phyloP scores from a whole-genome alignment of 2,888 invertebrate genomes.

The Chalcosyrphus nemorum region DNA sequence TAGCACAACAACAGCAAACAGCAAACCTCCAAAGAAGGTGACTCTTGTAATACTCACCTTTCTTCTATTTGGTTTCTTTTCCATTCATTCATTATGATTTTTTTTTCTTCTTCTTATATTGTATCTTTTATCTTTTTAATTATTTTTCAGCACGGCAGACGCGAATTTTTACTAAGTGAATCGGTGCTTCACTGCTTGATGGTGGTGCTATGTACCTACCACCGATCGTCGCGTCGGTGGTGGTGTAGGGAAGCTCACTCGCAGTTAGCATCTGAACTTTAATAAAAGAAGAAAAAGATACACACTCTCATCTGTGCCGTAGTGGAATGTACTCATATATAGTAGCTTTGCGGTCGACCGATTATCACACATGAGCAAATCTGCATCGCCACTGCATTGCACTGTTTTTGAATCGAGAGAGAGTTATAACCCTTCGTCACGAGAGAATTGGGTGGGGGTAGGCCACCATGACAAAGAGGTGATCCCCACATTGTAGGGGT shows the following conservation, averaged over 20 bases:
- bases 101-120: constrained; percentile 23
- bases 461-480: neutral
- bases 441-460: neutral
- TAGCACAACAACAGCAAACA: constrained; percentile 36
- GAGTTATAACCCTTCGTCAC: constrained; percentile 21
- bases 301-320: constrained; percentile 8
- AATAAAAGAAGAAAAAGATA: constrained; percentile 36
- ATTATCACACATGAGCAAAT: constrained; percentile 67
- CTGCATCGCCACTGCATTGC: constrained; percentile 44
- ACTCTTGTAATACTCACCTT: constrained; percentile 68
- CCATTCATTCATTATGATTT: constrained; percentile 59
- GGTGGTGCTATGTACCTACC: constrained; percentile 1
- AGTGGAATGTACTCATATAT: constrained; percentile 59
- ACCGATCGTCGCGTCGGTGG: too few species aligned
- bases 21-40: constrained; percentile 63
- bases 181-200: constrained; percentile 5
- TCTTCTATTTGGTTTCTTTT: constrained; percentile 62
- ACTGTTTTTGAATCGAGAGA: constrained; percentile 58
- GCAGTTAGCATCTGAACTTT: constrained; percentile 44
- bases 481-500: constrained; percentile 13
- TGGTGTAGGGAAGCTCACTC: neutral
- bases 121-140: constrained; percentile 21
- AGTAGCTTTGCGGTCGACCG: constrained; percentile 67
- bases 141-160: constrained; percentile 39
- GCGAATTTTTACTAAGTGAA: constrained; percentile 49